Evolutionary conservation across 2,113 vertebrate genomes (phyloP), one percentile per base, ranked within the genome.

Genomic region (Ursus arctos): DNA sequence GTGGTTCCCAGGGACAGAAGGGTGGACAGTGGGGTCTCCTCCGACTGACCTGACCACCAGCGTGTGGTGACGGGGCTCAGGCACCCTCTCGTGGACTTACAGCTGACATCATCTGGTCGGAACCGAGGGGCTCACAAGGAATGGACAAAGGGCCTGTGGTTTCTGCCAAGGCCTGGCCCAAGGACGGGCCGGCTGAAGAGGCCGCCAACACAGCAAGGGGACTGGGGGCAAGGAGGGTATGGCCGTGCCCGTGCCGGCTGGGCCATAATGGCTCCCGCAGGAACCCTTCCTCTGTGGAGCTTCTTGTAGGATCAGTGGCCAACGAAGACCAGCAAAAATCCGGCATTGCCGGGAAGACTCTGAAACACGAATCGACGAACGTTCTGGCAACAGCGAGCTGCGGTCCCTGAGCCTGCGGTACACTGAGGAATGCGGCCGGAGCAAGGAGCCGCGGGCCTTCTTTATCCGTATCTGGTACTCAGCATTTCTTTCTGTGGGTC

Each of bases 361-460:
- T 10, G 40, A 22, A 49, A 63, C 11, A 49, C 0, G 6, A 31
- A 26, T 36, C n/a, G 24, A n/a, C 40, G 22, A 19, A 63, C 40
- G 11, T 6, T 49, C 57, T 21, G 72, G 55, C 11, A 26, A n/a
- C n/a, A 8, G 7, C 0, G 1, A 24, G 11, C 57, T 4, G 1
- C 43, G 88, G 40, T 19, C 72, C 10, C 1, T 4, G 0, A 2
- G 21, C 14, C 55, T 26, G 6, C 2, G 0, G 1, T n/a, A 14
- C 3, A 33, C 2, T 14, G 14, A 26, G 24, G 0, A 36, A 36
- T 2, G 22, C 4, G 2, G 43, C 61, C 19, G 2, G 63, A 19
- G 84, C 24, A 14, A 15, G 7, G 51, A 53, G 33, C 47, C 24
- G 22, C 21, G 4, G 65, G 36, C 36, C 31, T 53, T 40, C 15